Conservation (phyloP, 2,888 invertebrate species). For the Zaprionus obscuricornis region DNA sequence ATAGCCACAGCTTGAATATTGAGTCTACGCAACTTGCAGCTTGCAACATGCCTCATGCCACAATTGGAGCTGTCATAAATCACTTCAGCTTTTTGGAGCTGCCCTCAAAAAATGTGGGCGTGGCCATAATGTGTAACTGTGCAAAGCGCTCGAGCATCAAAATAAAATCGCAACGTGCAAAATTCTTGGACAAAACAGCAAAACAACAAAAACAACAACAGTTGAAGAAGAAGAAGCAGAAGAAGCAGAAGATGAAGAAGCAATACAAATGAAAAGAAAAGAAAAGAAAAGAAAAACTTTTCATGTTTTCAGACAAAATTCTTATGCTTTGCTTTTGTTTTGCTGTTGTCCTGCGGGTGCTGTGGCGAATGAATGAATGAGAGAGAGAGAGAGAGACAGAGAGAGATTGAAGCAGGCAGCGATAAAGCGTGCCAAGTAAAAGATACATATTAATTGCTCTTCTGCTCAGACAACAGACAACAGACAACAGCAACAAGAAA, state of each 20-base stretch:
- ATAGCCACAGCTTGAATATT: slow-evolving; percentile 48
- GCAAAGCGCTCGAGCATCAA: slow-evolving; percentile 57
- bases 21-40: slow-evolving; percentile 63
- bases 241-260: no score
- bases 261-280: no score
- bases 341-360: slow-evolving; percentile 5
- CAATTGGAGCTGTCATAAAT: slow-evolving; percentile 71
- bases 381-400: background rate
- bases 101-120: slow-evolving; percentile 48
- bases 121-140: slow-evolving; percentile 59
- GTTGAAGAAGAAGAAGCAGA: background rate
- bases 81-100: slow-evolving; percentile 64
- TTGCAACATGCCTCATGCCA: background rate
- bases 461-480: slow-evolving; percentile 30
- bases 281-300: slow-evolving; percentile 19
- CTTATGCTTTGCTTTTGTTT: no score
- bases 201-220: slow-evolving; percentile 2
- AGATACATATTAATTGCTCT: slow-evolving; percentile 76
- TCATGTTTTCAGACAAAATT: slow-evolving; percentile 19
- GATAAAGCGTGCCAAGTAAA: slow-evolving; percentile 72
- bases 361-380: background rate
- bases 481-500: slow-evolving; percentile 7
- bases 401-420: slow-evolving; percentile 4
- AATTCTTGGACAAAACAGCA: slow-evolving; percentile 30
- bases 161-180: slow-evolving; percentile 70